These are phyloP conservation scores for Acanthoscelides obtectus DNA, from an alignment of 2,888 invertebrate species.

Conservation along the genomic window DNA sequence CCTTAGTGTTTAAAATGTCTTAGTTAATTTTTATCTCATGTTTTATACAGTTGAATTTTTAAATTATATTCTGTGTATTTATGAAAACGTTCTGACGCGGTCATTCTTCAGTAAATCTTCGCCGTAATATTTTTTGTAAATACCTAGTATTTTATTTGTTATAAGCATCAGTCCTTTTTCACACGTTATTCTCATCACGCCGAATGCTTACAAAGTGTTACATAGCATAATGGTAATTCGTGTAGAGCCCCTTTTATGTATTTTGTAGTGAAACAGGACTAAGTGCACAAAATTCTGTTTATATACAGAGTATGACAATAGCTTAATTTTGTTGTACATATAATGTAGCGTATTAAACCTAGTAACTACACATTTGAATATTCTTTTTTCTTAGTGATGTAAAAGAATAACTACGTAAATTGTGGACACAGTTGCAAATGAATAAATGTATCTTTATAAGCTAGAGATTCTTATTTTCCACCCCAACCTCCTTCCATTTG, in stretches of 20 bases:
- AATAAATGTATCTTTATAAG: slow-evolving; percentile 41
- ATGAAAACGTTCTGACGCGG: slow-evolving; percentile 19
- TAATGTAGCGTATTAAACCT: slow-evolving; percentile 33
- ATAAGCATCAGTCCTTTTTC: not conserved
- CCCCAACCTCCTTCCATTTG: too few relatives aligned
- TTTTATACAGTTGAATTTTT: slow-evolving; percentile 9
- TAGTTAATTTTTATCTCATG: slow-evolving; percentile 7
- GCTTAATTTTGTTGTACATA: slow-evolving; percentile 39
- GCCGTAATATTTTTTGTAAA: slow-evolving; percentile 21
- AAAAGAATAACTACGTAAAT: slow-evolving; percentile 33
- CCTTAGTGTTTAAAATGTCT: slow-evolving; percentile 8
- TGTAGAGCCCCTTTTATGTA: slow-evolving; percentile 8
- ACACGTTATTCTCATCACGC: not conserved
- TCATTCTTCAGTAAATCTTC: not conserved
- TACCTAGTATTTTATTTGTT: slow-evolving; percentile 8
- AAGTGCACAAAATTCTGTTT: slow-evolving; percentile 34
- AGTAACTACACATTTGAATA: slow-evolving; percentile 33
- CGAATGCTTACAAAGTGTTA: slow-evolving; percentile 15
- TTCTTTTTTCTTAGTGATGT: slow-evolving; percentile 32
- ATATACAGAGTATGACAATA: slow-evolving; percentile 39
- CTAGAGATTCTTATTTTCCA: not conserved
- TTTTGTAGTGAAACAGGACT: not conserved
- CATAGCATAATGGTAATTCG: not conserved
- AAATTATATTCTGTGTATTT: slow-evolving; percentile 10
- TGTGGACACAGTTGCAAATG: slow-evolving; percentile 41